Percentiles rank a stretch among this genome's conserved stretches.
These are phyloP conservation scores for Plebejus argus DNA, from an alignment of 2,888 invertebrate genomes.

Conservation along the genomic window DNA sequence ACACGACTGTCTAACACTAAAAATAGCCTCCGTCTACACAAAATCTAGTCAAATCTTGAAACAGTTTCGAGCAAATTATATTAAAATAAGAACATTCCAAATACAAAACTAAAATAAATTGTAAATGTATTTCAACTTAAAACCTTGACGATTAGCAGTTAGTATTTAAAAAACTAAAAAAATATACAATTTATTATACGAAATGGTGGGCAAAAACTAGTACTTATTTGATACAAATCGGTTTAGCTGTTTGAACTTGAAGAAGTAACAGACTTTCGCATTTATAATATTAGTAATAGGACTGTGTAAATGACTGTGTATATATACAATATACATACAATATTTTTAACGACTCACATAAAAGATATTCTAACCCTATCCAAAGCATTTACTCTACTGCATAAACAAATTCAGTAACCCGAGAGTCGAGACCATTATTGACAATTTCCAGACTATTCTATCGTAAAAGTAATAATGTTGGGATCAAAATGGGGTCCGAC, in stretches of 20 bases:
- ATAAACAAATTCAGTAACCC: not conserved
- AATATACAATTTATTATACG: too few relatives aligned
- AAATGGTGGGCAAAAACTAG: too few relatives aligned
- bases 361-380: not conserved
- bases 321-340: too few relatives aligned
- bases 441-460: not conserved
- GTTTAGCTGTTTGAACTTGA: too few relatives aligned
- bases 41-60: not conserved
- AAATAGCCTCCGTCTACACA: slow-evolving; percentile 4
- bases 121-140: too few relatives aligned
- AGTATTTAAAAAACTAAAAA: too few relatives aligned
- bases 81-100: not conserved
- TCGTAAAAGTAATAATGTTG: slow-evolving; percentile 2
- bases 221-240: too few relatives aligned
- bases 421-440: not conserved
- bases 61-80: not conserved
- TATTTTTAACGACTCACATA: too few relatives aligned
- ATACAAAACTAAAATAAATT: not conserved
- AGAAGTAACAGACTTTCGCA: too few relatives aligned
- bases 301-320: too few relatives aligned
- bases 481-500: not conserved
- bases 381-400: not conserved
- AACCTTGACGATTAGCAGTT: too few relatives aligned
- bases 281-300: too few relatives aligned
- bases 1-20: not conserved